Percentiles rank a stretch among this genome's conserved stretches.
Conservation (phyloP, 37 sponge, comb jelly and placozoan species). For the Spongia lamella region DNA sequence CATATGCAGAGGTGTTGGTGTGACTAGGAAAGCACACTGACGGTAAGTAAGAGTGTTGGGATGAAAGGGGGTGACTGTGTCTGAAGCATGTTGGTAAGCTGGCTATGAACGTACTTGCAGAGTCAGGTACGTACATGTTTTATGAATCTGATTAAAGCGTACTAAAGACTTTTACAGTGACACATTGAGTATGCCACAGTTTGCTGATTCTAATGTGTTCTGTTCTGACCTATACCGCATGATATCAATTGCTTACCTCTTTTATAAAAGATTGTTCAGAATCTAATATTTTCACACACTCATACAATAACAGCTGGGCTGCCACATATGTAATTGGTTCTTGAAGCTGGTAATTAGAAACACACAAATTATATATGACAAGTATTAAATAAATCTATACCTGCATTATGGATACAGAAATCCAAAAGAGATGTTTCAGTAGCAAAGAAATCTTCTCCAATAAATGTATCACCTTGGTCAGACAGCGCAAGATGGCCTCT, state of each 20-base stretch:
- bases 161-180: too few relatives aligned
- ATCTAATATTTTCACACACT: slow-evolving; percentile 50
- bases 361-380: background rate
- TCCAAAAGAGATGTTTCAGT: slow-evolving; percentile 75
- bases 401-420: slow-evolving; percentile 72
- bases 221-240: too few relatives aligned
- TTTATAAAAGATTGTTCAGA: slow-evolving; percentile 2
- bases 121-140: too few relatives aligned
- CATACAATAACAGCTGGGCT: slow-evolving; percentile 55
- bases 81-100: too few relatives aligned
- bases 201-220: too few relatives aligned
- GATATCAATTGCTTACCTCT: slow-evolving; percentile 22
- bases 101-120: too few relatives aligned
- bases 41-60: too few relatives aligned
- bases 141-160: too few relatives aligned
- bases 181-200: too few relatives aligned
- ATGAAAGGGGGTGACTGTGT: background rate
- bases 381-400: slow-evolving; percentile 7
- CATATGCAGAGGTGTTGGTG: too few relatives aligned
- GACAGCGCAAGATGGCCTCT: slow-evolving; percentile 62
- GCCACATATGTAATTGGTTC: slow-evolving; percentile 64
- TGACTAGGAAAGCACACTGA: too few relatives aligned
- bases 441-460: slow-evolving; percentile 58
- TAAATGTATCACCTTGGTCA: slow-evolving; percentile 44
- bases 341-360: slow-evolving; percentile 32